Conservation (phyloP, 2,888 invertebrate genomes). For the Stramonita haemastoma region DNA sequence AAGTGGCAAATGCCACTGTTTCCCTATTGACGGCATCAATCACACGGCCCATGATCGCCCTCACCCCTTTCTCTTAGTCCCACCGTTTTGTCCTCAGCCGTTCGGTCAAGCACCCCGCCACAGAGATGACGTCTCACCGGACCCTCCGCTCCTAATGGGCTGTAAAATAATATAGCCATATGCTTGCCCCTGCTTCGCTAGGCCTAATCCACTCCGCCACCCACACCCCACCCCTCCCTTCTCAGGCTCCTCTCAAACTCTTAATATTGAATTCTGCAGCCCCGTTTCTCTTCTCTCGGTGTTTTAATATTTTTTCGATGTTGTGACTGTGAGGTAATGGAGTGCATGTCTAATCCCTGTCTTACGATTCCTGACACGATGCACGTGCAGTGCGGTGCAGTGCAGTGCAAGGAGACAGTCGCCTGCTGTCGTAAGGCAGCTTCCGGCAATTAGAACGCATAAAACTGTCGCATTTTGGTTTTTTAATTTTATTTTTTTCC, state of each 20-base stretch:
- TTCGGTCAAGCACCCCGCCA: conserved; percentile 25
- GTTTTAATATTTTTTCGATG: not conserved
- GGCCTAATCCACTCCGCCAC: not conserved
- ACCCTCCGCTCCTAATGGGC: conserved; percentile 31
- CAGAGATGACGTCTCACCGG: conserved; percentile 13
- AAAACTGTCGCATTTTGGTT: too few species aligned
- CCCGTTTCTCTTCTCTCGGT: not conserved
- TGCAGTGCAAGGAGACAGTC: not conserved
- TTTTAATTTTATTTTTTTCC: too few species aligned
- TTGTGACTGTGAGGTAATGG: not conserved
- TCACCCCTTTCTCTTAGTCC: not conserved
- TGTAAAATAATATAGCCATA: conserved; percentile 35
- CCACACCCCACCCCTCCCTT: not conserved
- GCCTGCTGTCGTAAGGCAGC: not conserved
- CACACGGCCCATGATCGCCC: not conserved
- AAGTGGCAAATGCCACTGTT: conserved; percentile 35
- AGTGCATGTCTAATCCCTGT: not conserved
- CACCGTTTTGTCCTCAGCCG: not conserved
- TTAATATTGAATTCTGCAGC: too few species aligned
- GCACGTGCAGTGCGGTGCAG: not conserved
- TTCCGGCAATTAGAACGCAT: not conserved
- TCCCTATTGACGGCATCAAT: conserved; percentile 9
- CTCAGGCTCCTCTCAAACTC: not conserved
- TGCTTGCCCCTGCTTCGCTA: not conserved
- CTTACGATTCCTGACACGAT: not conserved